These are phyloP conservation scores for Pharmacophagus antenor DNA, from an alignment of 2,888 invertebrate genomes.

Conservation along the genomic window DNA sequence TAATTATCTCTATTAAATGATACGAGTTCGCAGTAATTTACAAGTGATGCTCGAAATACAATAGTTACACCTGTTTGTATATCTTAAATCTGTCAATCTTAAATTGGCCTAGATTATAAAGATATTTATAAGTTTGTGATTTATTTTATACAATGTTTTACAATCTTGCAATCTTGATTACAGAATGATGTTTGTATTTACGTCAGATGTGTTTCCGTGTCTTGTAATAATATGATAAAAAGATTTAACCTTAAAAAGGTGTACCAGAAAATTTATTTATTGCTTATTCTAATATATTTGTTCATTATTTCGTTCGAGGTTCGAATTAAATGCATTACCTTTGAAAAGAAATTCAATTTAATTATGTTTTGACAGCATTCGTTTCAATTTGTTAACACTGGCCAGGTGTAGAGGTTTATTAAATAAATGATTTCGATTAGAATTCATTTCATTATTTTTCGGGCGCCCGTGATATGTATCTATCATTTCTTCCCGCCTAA, in stretches of 20 bases:
- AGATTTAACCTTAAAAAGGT: neutral
- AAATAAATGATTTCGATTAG: no score
- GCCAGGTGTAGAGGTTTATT: no score
- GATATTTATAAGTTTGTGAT: neutral
- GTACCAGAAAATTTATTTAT: no score
- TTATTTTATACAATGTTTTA: neutral
- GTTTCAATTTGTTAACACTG: neutral
- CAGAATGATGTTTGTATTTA: neutral
- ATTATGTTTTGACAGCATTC: neutral
- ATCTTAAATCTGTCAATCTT: no score
- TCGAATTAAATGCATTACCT: no score
- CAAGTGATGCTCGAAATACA: no score
- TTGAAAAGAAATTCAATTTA: neutral
- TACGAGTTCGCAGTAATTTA: no score
- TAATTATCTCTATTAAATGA: no score
- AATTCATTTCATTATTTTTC: slow-evolving; percentile 9
- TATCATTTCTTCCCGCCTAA: slow-evolving; percentile 1
- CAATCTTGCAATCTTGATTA: neutral
- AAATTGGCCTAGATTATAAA: no score
- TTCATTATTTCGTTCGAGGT: no score
- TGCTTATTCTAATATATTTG: no score
- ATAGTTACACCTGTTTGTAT: no score
- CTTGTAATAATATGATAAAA: neutral
- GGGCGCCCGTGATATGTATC: slow-evolving; percentile 6
- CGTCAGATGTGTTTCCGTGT: neutral